phyloP scores from a whole-genome alignment of 2,888 invertebrate genomes.

The Pollenia angustigena region DNA sequence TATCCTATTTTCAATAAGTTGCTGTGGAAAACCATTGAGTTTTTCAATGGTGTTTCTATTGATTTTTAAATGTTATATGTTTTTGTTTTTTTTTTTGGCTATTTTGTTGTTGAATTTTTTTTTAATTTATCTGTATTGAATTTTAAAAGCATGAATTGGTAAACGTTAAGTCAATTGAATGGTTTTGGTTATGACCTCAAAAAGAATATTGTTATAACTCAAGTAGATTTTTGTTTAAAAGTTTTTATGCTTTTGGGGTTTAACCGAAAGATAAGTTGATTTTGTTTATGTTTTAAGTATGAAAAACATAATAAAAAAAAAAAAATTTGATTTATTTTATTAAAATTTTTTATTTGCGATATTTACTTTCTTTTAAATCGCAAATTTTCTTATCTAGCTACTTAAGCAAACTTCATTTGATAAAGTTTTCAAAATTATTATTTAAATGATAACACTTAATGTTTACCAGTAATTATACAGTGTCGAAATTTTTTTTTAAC shows the following conservation, averaged over 20 bases:
- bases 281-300: neutral
- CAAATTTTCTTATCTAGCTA: neutral
- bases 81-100: neutral
- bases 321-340: neutral
- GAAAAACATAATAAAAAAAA: neutral
- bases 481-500: too few relatives aligned
- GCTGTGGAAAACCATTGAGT: conserved; percentile 25
- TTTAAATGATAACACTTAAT: too few relatives aligned
- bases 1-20: neutral
- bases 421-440: too few relatives aligned
- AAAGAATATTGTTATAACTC: conserved; percentile 10
- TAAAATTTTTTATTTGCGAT: neutral
- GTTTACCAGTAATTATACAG: too few relatives aligned
- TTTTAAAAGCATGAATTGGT: conserved; percentile 9
- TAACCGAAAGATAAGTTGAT: neutral
- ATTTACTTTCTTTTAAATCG: neutral
- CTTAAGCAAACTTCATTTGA: too few relatives aligned
- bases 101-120: conserved; percentile 13
- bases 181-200: conserved; percentile 13
- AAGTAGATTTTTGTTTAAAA: neutral
- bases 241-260: neutral
- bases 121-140: conserved; percentile 24
- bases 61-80: conserved; percentile 6
- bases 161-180: conserved; percentile 5
- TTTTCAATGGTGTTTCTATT: conserved; percentile 14